Evolutionary conservation across 2,797 vertebrate genomes (phyloP).

Genomic region (Macropus fuliginosus): DNA sequence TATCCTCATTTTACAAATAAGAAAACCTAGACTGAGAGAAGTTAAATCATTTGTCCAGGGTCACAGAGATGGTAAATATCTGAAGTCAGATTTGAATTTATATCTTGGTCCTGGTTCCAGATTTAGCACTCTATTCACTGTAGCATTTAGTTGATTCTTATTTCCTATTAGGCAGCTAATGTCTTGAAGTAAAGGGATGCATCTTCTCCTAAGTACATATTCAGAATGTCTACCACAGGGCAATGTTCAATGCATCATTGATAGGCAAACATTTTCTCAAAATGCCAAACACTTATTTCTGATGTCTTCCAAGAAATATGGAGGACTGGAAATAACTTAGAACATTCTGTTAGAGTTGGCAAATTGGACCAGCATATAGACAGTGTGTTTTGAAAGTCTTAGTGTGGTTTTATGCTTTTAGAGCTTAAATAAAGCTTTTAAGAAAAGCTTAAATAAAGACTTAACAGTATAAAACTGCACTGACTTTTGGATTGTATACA

Average conservation of each 20-base stretch:
- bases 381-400: no score
- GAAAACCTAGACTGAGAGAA: background rate
- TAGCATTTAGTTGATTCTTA: background rate
- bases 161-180: background rate
- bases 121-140: background rate
- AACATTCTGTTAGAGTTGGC: background rate
- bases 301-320: slow-evolving; percentile 6
- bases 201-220: background rate
- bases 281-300: background rate
- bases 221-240: slow-evolving; percentile 9
- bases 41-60: background rate
- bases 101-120: background rate
- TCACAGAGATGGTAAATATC: background rate
- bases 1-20: background rate
- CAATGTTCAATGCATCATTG: background rate
- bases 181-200: background rate
- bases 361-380: background rate
- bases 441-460: background rate
- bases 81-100: background rate
- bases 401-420: background rate
- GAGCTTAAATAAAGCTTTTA: background rate
- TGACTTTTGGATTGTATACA: background rate
- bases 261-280: slow-evolving; percentile 6
- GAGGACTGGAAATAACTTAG: background rate
- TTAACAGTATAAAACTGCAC: background rate